Evolutionary conservation across 1,140 invertebrate genomes (phyloP).

Genomic region (Cepaea nemoralis): DNA sequence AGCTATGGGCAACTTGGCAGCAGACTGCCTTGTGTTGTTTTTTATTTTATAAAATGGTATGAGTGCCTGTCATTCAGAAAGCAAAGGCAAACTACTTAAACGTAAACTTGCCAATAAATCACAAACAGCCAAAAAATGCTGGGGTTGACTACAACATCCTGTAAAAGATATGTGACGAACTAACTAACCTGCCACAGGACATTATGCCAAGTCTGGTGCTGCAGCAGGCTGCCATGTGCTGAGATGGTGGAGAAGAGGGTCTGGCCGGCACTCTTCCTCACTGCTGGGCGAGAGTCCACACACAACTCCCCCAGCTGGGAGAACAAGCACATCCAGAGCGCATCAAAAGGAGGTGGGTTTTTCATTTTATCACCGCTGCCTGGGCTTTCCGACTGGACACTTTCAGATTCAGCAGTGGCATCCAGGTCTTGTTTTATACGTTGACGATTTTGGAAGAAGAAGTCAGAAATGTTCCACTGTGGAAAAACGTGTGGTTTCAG

Average conservation of each 20-base stretch:
- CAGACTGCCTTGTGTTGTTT: too few relatives aligned
- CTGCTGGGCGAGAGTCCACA: conserved; percentile 93
- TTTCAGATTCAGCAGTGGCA: conserved; percentile 36
- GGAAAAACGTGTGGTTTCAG: too few relatives aligned
- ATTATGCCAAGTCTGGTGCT: conserved; percentile 86
- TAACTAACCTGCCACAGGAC: conserved; percentile 73
- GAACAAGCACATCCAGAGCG: conserved; percentile 95
- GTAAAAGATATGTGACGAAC: too few relatives aligned
- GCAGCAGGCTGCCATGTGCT: conserved; percentile 90
- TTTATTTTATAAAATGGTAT: too few relatives aligned
- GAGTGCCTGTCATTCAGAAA: too few relatives aligned
- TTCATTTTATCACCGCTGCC: conserved; percentile 29
- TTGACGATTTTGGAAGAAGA: conserved; percentile 94
- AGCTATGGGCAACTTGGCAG: too few relatives aligned
- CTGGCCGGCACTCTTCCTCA: conserved; percentile 97
- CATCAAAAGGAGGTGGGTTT: conserved; percentile 83
- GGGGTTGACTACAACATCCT: too few relatives aligned
- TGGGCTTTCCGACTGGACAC: conserved; percentile 40
- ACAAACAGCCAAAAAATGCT: too few relatives aligned
- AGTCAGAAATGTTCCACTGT: conserved; percentile 98
- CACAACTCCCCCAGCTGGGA: conserved; percentile 91
- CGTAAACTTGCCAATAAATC: too few relatives aligned
- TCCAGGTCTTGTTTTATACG: conserved; percentile 76
- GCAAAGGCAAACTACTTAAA: too few relatives aligned
- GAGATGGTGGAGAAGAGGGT: conserved; percentile 97